Conservation (phyloP, 2,888 invertebrate genomes). For the Sphecodes monilicornis region DNA sequence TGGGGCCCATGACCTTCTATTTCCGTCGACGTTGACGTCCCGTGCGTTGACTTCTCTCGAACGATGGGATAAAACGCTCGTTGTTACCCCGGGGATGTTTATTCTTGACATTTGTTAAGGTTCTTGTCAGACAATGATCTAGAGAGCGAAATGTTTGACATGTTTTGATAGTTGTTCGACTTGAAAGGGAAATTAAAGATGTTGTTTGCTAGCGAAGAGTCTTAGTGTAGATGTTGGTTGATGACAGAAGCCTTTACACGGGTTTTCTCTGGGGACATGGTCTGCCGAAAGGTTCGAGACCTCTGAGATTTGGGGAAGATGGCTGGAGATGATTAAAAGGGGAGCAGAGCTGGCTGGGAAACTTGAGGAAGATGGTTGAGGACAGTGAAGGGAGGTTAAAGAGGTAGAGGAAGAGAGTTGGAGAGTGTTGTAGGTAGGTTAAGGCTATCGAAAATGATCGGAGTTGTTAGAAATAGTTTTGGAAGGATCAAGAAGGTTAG, state of each 20-base stretch:
- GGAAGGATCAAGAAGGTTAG: neutral
- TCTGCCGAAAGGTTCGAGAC: neutral
- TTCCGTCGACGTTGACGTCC: constrained; percentile 37
- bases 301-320: neutral
- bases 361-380: neutral
- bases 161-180: neutral
- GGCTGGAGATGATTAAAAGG: neutral
- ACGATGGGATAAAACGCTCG: constrained; percentile 1
- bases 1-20: constrained; percentile 27
- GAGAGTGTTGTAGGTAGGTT: neutral
- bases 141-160: neutral
- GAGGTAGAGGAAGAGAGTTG: too few relatives aligned
- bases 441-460: neutral
- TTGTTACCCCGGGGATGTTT: neutral
- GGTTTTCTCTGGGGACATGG: neutral
- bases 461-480: neutral
- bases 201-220: neutral
- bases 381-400: neutral
- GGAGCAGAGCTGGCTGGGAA: neutral
- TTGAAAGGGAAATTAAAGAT: neutral
- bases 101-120: neutral
- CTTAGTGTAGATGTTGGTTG: neutral
- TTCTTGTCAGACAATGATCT: neutral
- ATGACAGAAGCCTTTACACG: neutral
- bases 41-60: constrained; percentile 43